Conservation (phyloP, 2,797 vertebrate genomes). For the Ibycter americanus region DNA sequence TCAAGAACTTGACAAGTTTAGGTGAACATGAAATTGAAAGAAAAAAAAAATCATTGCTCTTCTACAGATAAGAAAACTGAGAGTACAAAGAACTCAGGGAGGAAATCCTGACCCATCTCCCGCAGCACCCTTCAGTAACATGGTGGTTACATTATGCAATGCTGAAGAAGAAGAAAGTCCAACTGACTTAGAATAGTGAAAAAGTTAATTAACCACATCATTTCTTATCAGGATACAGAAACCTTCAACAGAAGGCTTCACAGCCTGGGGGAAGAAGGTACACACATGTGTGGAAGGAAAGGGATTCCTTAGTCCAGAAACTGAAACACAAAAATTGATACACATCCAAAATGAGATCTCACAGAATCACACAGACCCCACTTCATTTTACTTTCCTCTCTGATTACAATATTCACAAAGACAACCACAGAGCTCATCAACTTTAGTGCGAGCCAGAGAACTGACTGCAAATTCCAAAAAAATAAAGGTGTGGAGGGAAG, state of each 20-base stretch:
- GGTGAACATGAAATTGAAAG: background rate
- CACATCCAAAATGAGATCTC: background rate
- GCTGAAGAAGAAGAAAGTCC: background rate
- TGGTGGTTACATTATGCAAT: background rate
- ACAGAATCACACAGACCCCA: background rate
- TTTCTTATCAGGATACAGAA: background rate
- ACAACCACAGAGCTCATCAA: background rate
- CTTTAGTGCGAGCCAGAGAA: background rate
- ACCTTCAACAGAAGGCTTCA: background rate
- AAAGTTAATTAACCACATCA: background rate
- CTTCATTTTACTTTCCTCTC: background rate
- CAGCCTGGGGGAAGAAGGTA: background rate
- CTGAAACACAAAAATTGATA: background rate
- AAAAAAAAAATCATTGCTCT: background rate
- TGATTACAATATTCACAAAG: background rate
- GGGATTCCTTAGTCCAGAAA: background rate
- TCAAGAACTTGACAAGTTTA: background rate
- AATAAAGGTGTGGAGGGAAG: background rate
- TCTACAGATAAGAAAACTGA: background rate
- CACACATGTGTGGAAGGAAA: background rate
- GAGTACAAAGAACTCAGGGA: background rate
- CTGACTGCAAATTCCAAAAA: background rate
- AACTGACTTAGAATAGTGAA: background rate
- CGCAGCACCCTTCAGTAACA: background rate
- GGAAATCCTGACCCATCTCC: background rate